A percentile compares a stretch with the other conserved stretches of the same genome.
These are phyloP conservation scores for Gallinago jamesoni DNA, from an alignment of 2,113 vertebrate species.

Conservation along the genomic window DNA sequence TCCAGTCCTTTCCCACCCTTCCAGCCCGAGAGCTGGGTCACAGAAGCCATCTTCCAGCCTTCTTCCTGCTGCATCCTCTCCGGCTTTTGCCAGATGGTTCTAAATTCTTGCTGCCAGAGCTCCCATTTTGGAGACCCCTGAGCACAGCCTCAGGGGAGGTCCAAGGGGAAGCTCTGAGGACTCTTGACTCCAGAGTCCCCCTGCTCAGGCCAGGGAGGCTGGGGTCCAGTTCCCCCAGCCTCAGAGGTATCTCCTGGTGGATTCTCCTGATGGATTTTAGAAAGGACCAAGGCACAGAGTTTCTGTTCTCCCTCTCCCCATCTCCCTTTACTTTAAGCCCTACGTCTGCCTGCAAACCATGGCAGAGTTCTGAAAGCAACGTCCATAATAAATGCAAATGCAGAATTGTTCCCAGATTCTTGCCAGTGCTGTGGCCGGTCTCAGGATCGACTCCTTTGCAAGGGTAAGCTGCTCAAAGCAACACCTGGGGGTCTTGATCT, in stretches of 20 bases:
- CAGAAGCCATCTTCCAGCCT: not conserved
- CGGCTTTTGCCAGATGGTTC: not conserved
- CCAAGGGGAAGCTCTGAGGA: not conserved
- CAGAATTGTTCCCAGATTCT: not conserved
- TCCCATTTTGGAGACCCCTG: not conserved
- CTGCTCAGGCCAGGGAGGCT: not conserved
- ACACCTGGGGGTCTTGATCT: not conserved
- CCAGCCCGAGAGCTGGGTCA: not conserved
- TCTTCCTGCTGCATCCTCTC: not conserved
- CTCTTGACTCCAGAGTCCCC: not conserved
- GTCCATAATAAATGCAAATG: not conserved
- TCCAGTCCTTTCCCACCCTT: not conserved
- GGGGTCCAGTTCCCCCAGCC: not conserved
- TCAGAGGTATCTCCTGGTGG: not conserved
- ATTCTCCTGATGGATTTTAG: not conserved
- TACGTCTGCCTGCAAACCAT: not conserved
- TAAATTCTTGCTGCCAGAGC: not conserved
- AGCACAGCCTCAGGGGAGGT: not conserved
- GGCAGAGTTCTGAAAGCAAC: not conserved
- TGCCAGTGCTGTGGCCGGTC: not conserved
- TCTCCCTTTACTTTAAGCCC: not conserved
- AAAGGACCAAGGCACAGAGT: not conserved
- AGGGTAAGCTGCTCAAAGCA: not conserved
- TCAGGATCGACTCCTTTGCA: not conserved
- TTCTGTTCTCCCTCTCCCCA: not conserved